Percentiles rank a stretch among this genome's conserved stretches.
Evolutionary conservation across 2,797 vertebrate species (phyloP).

Genomic region (Manis javanica): DNA sequence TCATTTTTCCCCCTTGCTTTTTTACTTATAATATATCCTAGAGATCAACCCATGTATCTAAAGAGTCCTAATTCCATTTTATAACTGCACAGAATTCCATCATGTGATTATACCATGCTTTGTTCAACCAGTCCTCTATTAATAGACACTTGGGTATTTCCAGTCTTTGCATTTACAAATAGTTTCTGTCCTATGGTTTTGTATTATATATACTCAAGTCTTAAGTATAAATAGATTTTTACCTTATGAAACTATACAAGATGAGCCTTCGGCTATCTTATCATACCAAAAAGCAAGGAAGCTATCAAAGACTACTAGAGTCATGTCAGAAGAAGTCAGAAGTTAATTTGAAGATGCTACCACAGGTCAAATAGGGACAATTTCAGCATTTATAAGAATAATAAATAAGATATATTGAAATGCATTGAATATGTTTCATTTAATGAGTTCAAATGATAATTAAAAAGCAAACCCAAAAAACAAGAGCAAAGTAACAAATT

Average conservation of each 20-base stretch:
- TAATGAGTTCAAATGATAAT: slow-evolving; percentile 3
- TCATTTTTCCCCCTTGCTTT: background rate
- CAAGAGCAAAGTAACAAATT: slow-evolving; percentile 8
- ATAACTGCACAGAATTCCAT: background rate
- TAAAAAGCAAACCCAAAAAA: background rate
- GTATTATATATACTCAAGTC: background rate
- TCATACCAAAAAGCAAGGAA: background rate
- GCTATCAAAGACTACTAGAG: background rate
- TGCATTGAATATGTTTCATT: background rate
- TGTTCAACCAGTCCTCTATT: background rate
- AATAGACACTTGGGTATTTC: slow-evolving; percentile 10
- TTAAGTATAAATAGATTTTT: slow-evolving; percentile 47
- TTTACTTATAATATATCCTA: background rate
- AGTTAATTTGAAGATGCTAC: background rate
- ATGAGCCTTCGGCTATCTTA: background rate
- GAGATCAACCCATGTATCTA: background rate
- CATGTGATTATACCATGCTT: background rate
- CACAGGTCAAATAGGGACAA: background rate
- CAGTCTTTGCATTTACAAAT: background rate
- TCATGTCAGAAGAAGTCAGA: background rate
- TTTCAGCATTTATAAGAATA: background rate
- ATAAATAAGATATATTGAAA: background rate
- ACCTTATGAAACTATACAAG: background rate
- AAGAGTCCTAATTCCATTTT: background rate
- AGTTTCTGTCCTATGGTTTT: slow-evolving; percentile 1